Conservation (phyloP, 2,888 invertebrate species). For the Scotopteryx bipunctaria region DNA sequence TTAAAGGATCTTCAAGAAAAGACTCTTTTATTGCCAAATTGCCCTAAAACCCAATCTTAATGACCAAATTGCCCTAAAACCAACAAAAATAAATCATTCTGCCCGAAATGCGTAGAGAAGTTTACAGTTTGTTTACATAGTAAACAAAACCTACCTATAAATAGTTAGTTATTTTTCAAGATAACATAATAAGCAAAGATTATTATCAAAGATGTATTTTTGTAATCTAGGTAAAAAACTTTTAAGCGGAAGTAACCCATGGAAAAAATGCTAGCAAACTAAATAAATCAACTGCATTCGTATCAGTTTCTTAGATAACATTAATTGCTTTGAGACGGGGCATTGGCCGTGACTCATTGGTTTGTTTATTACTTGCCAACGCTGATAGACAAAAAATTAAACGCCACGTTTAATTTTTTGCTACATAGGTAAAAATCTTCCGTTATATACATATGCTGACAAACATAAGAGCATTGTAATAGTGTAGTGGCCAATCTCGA, state of each 20-base stretch:
- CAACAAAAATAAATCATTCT: no score
- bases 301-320: conserved; percentile 7
- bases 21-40: no score
- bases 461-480: neutral
- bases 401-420: conserved; percentile 2
- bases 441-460: no score
- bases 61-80: no score
- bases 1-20: no score
- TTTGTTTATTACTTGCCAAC: conserved; percentile 1
- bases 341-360: conserved; percentile 9
- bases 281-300: neutral
- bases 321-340: conserved; percentile 9
- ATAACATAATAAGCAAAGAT: neutral
- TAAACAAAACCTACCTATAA: neutral
- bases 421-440: conserved; percentile 6
- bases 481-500: neutral
- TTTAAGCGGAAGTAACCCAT: no score
- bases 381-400: no score
- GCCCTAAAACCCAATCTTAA: no score
- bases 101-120: no score
- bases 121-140: no score
- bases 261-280: neutral
- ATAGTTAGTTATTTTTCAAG: neutral
- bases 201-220: no score
- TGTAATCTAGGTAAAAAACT: no score